Base-by-base conservation (phyloP, 1,140 invertebrate species). In the Brachionus asplanchnoidis region DNA sequence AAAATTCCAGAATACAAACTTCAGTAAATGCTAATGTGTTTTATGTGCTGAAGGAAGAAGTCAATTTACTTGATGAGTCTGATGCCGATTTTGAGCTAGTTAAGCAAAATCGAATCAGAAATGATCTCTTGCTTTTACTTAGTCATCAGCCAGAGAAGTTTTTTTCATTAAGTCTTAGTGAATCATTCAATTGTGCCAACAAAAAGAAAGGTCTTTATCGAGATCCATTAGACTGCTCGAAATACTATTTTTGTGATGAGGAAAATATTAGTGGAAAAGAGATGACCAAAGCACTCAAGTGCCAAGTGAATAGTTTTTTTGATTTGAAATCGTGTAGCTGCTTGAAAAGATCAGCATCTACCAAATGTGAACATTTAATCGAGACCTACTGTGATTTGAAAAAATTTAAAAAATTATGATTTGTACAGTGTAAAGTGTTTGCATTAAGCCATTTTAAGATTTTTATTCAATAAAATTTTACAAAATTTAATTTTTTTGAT, bases 231-330 rank as follows among this genome's bases (percentile, higher is more conserved):
- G 82, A 84, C 40, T 84, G 82, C 53, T 44, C 60, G 4, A 84
- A 70, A 84, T 84, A 68, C 46, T 84, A 84, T 56, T 84, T 70
- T 73, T 84, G 82, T 40, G 79, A 82, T 68, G 53, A 82, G n/a
- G 36, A 17, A 68, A 23, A 17, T 12, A 82, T 65, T 4, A 66
- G 32, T 60, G 79, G 53, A 20, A 26, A 42, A 40, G 4, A 32
- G 5, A 82, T 12, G 3, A 65, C 79, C 7, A 60, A 82, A 32
- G n/a, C 79, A 7, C 42, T 65, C 7, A 44, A 65, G 11, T 82
- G 79, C 7, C 79, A 23, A 82, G 5, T 9, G 8, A 82, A 82
- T 46, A 4, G n/a, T 20, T 40, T 65, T n/a, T 82, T 82, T 26
- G 60, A 82, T 28, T 32, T 82, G 40, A 12, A 65, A n/a, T 28